A percentile compares a stretch with the other conserved stretches of the same genome.
Evolutionary conservation across 2,797 vertebrate genomes (phyloP).

Genomic region (Cercopithecus hamlyni): DNA sequence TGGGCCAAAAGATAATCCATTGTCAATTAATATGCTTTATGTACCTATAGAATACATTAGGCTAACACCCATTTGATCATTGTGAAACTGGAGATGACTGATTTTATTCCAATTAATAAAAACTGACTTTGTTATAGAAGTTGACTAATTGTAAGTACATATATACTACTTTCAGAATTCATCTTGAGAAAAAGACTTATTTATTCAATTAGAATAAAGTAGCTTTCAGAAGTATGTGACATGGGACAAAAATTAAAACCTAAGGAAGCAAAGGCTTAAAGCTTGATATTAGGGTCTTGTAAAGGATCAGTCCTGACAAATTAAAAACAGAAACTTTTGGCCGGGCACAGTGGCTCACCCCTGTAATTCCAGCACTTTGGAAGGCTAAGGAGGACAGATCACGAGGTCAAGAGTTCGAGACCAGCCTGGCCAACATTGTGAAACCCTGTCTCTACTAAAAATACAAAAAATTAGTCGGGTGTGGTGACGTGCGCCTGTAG

Average conservation of each 20-base stretch:
- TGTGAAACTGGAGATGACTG: not conserved
- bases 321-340: not conserved
- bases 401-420: not conserved
- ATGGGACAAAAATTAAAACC: not conserved
- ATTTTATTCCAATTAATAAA: not conserved
- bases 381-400: not conserved
- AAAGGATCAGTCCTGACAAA: not conserved
- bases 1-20: not conserved
- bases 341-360: fast-evolving
- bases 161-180: not conserved
- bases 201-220: not conserved
- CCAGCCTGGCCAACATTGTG: not conserved
- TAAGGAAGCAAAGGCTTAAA: not conserved
- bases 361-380: not conserved
- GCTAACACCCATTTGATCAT: not conserved
- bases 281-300: not conserved
- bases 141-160: not conserved
- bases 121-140: not conserved
- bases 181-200: not conserved
- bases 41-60: not conserved
- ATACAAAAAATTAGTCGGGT: not conserved
- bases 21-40: not conserved
- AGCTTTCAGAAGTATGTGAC: not conserved
- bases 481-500: fast-evolving
- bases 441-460: not conserved